Evolutionary conservation across 1,140 invertebrate species (phyloP), one percentile per base, ranked within the genome.

Genomic region (Portunus trituberculatus): DNA sequence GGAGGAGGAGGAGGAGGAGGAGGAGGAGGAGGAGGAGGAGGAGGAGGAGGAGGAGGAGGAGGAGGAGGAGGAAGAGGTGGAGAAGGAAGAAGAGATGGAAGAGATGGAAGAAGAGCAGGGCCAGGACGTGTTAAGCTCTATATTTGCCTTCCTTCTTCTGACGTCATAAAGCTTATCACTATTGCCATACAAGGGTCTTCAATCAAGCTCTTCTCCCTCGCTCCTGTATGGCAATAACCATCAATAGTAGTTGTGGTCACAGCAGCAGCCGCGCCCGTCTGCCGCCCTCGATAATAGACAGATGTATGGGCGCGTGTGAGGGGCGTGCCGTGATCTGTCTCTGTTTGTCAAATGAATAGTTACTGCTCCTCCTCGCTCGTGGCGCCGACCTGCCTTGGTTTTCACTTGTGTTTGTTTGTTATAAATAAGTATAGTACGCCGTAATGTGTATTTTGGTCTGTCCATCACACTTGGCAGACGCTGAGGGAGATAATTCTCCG

Each of bases 91-190:
- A n/a, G n/a, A n/a, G n/a, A n/a, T n/a, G n/a, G n/a, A n/a, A n/a
- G n/a, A n/a, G n/a, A n/a, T n/a, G n/a, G 48, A 52, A 14, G 67
- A 76, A 76, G n/a, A 39, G 39, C 1, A 39, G 67, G 67, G 67
- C 67, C 67, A 76, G 20, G 25, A 76, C 67, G 67, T 76, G 67
- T 76, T 76, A 8, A 82, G 31, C 48, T 90, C 39, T 46, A 90
- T 90, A 90, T 90, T 90, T 90, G 39, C 39, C 88, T 45, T 90
- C 31, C 16, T 45, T 25, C 67, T 76, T 0, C 20, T 76, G 67
- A 76, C 67, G 67, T 76, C 67, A 76, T n/a, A 25, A 59, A 20
- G 52, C 25, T 76, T 76, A 76, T 76, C 67, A 76, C 20, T 76
- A 25, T 76, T 76, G 67, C 67, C 20, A 59, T 59, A n/a, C 67